These are phyloP conservation scores for Polyommatus iphigenia DNA, from an alignment of 2,888 invertebrate species.

Conservation along the genomic window DNA sequence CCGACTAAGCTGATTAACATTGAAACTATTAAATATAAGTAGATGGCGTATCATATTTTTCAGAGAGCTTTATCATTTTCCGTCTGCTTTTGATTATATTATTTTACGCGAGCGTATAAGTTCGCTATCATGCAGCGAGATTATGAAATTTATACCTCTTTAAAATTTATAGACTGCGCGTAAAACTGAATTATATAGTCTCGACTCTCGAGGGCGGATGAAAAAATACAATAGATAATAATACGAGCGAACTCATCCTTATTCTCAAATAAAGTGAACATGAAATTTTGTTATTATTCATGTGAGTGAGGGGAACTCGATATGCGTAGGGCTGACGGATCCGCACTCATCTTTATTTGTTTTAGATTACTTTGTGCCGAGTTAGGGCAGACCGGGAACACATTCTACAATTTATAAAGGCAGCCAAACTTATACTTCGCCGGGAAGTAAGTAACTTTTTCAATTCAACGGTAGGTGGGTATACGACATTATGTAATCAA, in stretches of 20 bases:
- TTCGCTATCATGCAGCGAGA: conserved; percentile 26
- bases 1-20: too few relatives aligned
- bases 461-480: conserved; percentile 49
- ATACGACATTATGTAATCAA: conserved; percentile 20
- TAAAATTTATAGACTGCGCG: conserved; percentile 13
- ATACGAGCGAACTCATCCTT: conserved; percentile 18
- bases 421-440: conserved; percentile 53
- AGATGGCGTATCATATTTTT: not conserved
- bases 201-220: conserved; percentile 13
- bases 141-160: conserved; percentile 12
- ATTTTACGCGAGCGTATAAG: not conserved
- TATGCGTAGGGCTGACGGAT: conserved; percentile 64
- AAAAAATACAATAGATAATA: conserved; percentile 25
- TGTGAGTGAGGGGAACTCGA: conserved; percentile 64
- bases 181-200: conserved; percentile 14
- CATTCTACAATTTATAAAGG: conserved; percentile 61
- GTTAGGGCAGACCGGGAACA: conserved; percentile 60
- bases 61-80: not conserved
- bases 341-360: conserved; percentile 75
- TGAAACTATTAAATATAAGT: too few relatives aligned
- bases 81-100: not conserved
- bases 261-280: conserved; percentile 49
- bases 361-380: conserved; percentile 77
- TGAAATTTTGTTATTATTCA: conserved; percentile 64
- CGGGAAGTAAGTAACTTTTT: conserved; percentile 64